Evolutionary conservation across 1,140 invertebrate genomes (phyloP).

Genomic region (Cotesia glomerata): DNA sequence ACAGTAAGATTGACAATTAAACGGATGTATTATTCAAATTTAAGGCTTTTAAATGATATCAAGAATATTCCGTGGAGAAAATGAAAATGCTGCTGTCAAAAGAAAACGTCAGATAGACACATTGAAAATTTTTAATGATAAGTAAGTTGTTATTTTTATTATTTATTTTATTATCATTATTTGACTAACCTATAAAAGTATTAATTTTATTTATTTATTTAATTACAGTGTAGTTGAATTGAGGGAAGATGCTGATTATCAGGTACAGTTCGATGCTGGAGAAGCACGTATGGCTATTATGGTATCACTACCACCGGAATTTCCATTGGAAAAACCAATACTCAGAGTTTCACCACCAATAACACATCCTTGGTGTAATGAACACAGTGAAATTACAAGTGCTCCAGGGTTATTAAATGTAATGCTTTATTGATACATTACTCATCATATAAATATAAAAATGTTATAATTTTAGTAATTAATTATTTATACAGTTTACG

Average conservation of each 20-base stretch:
- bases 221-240: slow-evolving; percentile 71
- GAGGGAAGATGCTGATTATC: slow-evolving; percentile 73
- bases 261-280: slow-evolving; percentile 71
- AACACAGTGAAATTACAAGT: slow-evolving; percentile 69
- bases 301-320: slow-evolving; percentile 70
- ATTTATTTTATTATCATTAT: slow-evolving; percentile 26
- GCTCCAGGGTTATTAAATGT: slow-evolving; percentile 78
- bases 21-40: slow-evolving; percentile 60
- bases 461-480: neutral
- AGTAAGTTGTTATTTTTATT: slow-evolving; percentile 49
- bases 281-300: slow-evolving; percentile 69
- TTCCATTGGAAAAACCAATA: slow-evolving; percentile 76
- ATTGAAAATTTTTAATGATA: slow-evolving; percentile 73
- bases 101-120: slow-evolving; percentile 75
- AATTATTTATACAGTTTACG: slow-evolving; percentile 66
- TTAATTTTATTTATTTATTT: neutral
- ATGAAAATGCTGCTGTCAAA: slow-evolving; percentile 61
- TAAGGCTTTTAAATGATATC: slow-evolving; percentile 62
- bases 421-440: slow-evolving; percentile 34
- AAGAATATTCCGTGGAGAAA: slow-evolving; percentile 63
- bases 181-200: neutral
- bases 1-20: slow-evolving; percentile 33
- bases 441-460: no score
- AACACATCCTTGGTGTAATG: slow-evolving; percentile 73
- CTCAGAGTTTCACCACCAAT: slow-evolving; percentile 72